phyloP scores from a whole-genome alignment of 2,797 vertebrate species.

The Arremon brunneinucha region DNA sequence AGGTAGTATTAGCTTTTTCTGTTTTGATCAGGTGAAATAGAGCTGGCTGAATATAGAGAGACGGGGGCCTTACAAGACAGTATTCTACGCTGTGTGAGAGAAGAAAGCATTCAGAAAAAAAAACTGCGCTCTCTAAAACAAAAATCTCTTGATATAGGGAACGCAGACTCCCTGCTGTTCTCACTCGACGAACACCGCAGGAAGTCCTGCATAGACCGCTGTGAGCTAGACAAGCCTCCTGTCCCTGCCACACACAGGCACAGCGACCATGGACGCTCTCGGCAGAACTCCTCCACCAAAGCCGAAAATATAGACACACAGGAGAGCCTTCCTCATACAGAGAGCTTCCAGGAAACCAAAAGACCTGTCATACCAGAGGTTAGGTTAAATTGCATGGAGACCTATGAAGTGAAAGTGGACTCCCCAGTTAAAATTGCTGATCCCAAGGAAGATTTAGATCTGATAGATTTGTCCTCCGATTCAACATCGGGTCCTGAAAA shows the following conservation, averaged over 20 bases:
- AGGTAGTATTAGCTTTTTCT: conserved; percentile 76
- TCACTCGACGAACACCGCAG: conserved; percentile 94
- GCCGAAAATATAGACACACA: conserved; percentile 75
- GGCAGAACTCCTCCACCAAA: conserved; percentile 73
- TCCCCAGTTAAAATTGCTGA: conserved; percentile 70
- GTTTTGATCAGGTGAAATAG: conserved; percentile 92
- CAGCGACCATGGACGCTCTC: conserved; percentile 67
- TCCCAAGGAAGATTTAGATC: conserved; percentile 88
- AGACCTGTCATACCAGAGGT: conserved; percentile 95
- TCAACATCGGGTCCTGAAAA: conserved; percentile 94
- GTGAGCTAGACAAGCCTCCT: conserved; percentile 82
- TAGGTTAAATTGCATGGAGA: conserved; percentile 95
- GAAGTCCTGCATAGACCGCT: conserved; percentile 97
- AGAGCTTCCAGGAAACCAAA: conserved; percentile 74
- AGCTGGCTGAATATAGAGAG: conserved; percentile 96
- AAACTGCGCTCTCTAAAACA: conserved; percentile 97
- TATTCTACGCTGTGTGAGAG: conserved; percentile 92
- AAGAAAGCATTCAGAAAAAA: conserved; percentile 95
- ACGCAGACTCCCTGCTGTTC: conserved; percentile 94
- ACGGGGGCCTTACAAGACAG: conserved; percentile 91
- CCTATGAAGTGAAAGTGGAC: conserved; percentile 87
- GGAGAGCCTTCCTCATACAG: conserved; percentile 38
- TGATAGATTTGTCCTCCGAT: conserved; percentile 96
- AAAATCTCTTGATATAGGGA: conserved; percentile 97
- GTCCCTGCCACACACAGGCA: conserved; percentile 70